Percentiles rank a stretch among this genome's conserved stretches.
These are phyloP conservation scores for Coilia nasus DNA, from an alignment of 2,797 vertebrate genomes.

Conservation along the genomic window DNA sequence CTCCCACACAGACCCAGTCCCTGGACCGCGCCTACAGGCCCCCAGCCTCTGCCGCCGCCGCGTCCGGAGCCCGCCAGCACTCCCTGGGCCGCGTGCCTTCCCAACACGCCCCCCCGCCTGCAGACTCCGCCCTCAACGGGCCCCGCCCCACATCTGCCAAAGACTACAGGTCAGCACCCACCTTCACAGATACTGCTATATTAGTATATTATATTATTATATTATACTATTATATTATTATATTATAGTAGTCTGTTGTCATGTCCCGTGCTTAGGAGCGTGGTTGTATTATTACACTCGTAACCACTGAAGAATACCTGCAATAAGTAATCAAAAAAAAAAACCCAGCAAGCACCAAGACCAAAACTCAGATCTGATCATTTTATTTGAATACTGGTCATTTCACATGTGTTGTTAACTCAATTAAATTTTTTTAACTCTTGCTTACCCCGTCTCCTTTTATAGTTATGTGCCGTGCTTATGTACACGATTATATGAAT, in stretches of 20 bases:
- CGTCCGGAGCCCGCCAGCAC: constrained; percentile 72
- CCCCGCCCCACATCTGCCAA: constrained; percentile 73
- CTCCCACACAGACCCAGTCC: constrained; percentile 70
- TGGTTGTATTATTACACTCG: too few relatives aligned
- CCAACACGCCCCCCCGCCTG: constrained; percentile 58
- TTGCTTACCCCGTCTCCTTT: too few relatives aligned
- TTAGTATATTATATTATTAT: too few relatives aligned
- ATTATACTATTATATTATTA: background rate
- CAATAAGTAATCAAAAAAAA: background rate
- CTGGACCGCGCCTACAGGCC: constrained; percentile 78
- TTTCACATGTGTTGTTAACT: too few relatives aligned
- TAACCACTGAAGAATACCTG: background rate
- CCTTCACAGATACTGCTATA: background rate
- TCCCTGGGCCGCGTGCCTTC: constrained; percentile 78
- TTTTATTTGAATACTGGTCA: too few relatives aligned
- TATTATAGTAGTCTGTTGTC: background rate
- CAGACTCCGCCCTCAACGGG: constrained; percentile 73
- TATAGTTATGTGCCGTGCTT: too few relatives aligned
- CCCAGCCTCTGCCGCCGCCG: constrained; percentile 33
- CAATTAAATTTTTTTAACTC: too few relatives aligned
- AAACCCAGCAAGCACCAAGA: background rate
- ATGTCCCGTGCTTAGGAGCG: too few relatives aligned
- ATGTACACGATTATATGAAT: too few relatives aligned
- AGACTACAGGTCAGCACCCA: constrained; percentile 73
- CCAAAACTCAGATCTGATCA: background rate